Evolutionary conservation across 2,888 invertebrate species (phyloP), one percentile per base, ranked within the genome.

Genomic region (Habroteleia sp.): DNA sequence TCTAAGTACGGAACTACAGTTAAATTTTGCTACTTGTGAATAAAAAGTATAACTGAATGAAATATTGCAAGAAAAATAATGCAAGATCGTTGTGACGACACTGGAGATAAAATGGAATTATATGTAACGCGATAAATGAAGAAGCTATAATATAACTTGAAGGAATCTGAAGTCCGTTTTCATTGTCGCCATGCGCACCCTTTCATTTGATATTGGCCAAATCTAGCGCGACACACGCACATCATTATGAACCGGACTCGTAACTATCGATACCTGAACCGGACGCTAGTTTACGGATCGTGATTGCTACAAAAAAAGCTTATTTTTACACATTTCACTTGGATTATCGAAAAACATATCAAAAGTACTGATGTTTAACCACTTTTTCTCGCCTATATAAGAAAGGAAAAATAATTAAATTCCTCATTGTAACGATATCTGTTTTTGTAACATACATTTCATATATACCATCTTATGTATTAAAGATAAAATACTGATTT

Each of bases 211-310:
- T 80, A 88, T 88, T 88, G 87, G 88, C 87, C 84, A 88, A 88
- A 88, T 88, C 86, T 85, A 80, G 80, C 71, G 50, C 80, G 79
- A 79, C 83, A 85, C 88, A 88, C 88, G 87, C 86, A 84, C 88
- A 77, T 87, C 85, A 85, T 88, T 88, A 88, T 68, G 74, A 80
- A 78, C 79, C 79, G 72, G 74, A 76, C 82, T 81, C 76, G 77
- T 76, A 80, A 85, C 86, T 85, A 86, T 86, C 85, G 85, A 86
- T 84, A 83, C 74, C 80, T 78, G 73, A 58, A 72, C 84, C 69
- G 85, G 85, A 84, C 86, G 79, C 75, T 80, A 74, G 80, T 79
- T 80, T 78, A 79, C 79, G 79, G 78, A 81, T 83, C 85, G 85
- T 83, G 84, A 83, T 85, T 77, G 81, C 80, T 76, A 78, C 77